Conservation (phyloP, 2,888 invertebrate genomes). For the Eupithecia inturbata region DNA sequence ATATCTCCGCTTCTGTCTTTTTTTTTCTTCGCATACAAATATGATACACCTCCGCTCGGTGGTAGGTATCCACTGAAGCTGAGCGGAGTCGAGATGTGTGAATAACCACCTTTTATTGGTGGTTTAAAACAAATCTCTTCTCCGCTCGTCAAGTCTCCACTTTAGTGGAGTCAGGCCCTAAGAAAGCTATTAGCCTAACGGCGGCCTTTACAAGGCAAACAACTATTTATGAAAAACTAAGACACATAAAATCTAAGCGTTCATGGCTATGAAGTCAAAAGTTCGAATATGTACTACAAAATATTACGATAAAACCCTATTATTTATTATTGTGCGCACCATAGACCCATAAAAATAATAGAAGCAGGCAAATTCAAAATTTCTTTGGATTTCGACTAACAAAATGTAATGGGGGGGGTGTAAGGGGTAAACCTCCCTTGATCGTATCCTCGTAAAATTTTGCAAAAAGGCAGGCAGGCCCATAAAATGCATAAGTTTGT, state of each 20-base stretch:
- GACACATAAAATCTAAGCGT: not conserved
- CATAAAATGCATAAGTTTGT: conserved; percentile 3
- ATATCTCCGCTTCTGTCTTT: no score
- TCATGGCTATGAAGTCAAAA: not conserved
- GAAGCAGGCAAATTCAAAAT: not conserved
- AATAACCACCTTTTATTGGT: no score
- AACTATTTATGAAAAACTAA: not conserved
- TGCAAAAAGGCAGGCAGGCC: not conserved
- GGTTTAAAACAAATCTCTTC: no score
- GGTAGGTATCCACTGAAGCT: no score
- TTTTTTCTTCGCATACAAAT: no score
- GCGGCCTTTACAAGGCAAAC: conserved; percentile 12
- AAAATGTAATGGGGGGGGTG: no score
- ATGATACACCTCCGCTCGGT: no score
- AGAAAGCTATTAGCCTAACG: conserved; percentile 12
- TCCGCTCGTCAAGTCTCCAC: no score
- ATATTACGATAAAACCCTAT: not conserved
- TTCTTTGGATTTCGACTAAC: not conserved
- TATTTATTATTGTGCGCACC: not conserved
- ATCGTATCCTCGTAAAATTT: not conserved
- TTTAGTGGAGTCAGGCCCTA: not conserved
- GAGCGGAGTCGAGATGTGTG: no score
- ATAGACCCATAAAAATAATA: not conserved
- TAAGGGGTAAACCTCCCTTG: not conserved
- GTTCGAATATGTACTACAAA: not conserved